Percentiles rank a stretch among this genome's conserved stretches.
phyloP scores from a whole-genome alignment of 2,888 invertebrate species.

The Volucella inanis region DNA sequence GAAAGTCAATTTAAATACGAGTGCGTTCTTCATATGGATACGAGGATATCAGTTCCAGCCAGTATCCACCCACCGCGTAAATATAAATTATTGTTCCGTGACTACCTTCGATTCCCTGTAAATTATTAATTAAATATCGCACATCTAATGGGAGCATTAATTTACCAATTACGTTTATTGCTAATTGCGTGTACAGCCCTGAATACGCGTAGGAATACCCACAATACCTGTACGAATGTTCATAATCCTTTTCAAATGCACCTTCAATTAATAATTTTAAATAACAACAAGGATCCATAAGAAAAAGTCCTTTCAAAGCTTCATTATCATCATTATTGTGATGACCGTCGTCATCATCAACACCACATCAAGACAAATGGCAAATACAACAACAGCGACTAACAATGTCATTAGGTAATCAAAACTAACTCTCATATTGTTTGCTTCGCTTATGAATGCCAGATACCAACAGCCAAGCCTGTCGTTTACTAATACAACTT shows the following conservation, averaged over 20 bases:
- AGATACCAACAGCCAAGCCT: neutral
- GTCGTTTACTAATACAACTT: constrained; percentile 28
- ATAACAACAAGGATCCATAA: neutral
- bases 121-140: constrained; percentile 23
- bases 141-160: constrained; percentile 11
- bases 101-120: constrained; percentile 13
- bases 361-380: constrained; percentile 29
- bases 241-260: constrained; percentile 30
- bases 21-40: constrained; percentile 14
- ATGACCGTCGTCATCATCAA: constrained; percentile 21
- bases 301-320: constrained; percentile 4
- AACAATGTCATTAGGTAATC: constrained; percentile 11
- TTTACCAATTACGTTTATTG: constrained; percentile 30
- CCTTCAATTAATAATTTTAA: constrained; percentile 27
- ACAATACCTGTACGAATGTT: constrained; percentile 2
- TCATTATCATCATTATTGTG: constrained; percentile 13
- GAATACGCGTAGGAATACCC: neutral
- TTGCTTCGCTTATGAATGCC: constrained; percentile 27
- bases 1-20: constrained; percentile 14
- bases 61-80: neutral
- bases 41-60: neutral
- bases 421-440: constrained; percentile 21
- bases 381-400: neutral
- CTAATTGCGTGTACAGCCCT: constrained; percentile 14
- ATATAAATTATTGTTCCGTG: constrained; percentile 11